Percentiles rank a stretch among this genome's conserved stretches.
Conservation (phyloP, 2,113 vertebrate genomes). For the Hassar affinis region DNA sequence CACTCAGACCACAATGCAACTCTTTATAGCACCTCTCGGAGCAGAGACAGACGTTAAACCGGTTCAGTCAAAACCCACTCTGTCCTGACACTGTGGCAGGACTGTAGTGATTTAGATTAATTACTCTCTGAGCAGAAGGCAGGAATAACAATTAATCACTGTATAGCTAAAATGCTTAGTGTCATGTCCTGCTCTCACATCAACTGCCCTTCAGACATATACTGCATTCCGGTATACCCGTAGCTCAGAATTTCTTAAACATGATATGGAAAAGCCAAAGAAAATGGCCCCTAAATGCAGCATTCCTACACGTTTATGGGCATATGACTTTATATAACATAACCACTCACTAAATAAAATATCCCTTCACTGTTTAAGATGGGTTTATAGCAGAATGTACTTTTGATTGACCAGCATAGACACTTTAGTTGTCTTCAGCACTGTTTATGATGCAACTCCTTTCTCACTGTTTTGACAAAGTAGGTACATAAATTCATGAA, state of each 20-base stretch:
- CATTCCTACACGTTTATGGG: not conserved
- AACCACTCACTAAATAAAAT: not conserved
- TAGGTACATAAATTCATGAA: not conserved
- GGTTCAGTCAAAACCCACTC: not conserved
- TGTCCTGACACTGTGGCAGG: not conserved
- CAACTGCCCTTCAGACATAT: not conserved
- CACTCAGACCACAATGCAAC: slow-evolving; percentile 17
- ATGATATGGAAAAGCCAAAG: not conserved
- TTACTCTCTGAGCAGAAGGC: not conserved
- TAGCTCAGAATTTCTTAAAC: not conserved
- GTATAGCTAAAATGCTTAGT: not conserved
- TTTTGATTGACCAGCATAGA: not conserved
- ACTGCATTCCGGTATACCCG: too few relatives aligned
- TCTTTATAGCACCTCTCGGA: slow-evolving; percentile 5
- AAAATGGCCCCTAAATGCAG: not conserved
- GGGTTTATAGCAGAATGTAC: not conserved
- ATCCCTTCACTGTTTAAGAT: not conserved
- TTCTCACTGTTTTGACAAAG: not conserved
- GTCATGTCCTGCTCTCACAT: not conserved
- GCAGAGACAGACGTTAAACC: slow-evolving; percentile 2
- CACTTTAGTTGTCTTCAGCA: not conserved
- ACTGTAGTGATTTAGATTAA: slow-evolving; percentile 14
- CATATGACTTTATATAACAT: not conserved
- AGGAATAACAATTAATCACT: not conserved
- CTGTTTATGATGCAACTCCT: too few relatives aligned